phyloP scores from a whole-genome alignment of 2,113 vertebrate genomes.

The Macquaria australasica region DNA sequence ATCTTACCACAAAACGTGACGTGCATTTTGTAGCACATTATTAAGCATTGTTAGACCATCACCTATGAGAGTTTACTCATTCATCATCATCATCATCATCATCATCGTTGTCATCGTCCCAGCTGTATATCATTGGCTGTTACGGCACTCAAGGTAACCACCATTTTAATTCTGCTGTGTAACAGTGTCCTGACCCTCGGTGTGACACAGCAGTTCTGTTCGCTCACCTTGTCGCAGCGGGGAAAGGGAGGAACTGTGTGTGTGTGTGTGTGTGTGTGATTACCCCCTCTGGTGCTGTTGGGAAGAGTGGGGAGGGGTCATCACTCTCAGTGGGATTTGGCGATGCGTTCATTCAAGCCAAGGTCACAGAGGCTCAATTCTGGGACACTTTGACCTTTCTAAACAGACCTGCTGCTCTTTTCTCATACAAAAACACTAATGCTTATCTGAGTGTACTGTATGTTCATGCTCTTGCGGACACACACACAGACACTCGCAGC shows the following conservation, averaged over 20 bases:
- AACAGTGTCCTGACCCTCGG: constrained; percentile 46
- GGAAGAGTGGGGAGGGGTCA: not conserved
- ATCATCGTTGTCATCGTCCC: not conserved
- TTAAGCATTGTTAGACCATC: not conserved
- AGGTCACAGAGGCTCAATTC: constrained; percentile 37
- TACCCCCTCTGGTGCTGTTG: not conserved
- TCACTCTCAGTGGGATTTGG: constrained; percentile 17
- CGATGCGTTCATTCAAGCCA: not conserved
- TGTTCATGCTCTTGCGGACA: not conserved
- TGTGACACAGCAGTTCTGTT: constrained; percentile 65
- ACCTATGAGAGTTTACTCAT: not conserved
- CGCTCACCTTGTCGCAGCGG: constrained; percentile 42
- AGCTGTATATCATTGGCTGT: constrained; percentile 4
- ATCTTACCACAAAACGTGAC: not conserved
- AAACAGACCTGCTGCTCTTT: constrained; percentile 5
- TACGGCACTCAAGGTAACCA: constrained; percentile 14
- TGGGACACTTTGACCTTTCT: constrained; percentile 42
- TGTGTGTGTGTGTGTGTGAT: not conserved
- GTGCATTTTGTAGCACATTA: not conserved
- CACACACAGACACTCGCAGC: not conserved
- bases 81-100: constrained; percentile 1
- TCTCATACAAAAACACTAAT: constrained; percentile 1
- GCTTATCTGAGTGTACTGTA: not conserved
- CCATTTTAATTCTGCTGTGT: constrained; percentile 53
- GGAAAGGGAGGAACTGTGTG: not conserved